Evolutionary conservation across 2,797 vertebrate genomes (phyloP).

Genomic region (Muraenolepis orangiensis): DNA sequence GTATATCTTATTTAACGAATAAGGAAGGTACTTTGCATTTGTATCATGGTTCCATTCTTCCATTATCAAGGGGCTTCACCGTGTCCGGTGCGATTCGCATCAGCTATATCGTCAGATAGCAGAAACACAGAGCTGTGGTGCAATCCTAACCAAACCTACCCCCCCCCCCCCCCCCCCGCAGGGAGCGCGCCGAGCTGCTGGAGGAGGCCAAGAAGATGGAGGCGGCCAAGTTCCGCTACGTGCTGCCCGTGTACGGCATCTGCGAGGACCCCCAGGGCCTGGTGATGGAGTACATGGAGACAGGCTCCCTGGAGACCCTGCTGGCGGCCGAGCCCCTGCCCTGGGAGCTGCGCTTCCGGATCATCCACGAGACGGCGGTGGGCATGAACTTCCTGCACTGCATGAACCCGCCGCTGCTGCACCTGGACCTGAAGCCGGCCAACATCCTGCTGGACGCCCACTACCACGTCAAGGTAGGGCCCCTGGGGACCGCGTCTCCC

Average conservation of each 20-base stretch:
- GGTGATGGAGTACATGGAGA: constrained; percentile 99
- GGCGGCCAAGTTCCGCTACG: constrained; percentile 95
- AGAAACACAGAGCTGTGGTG: not conserved
- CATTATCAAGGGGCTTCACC: not conserved
- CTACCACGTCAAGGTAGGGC: constrained; percentile 92
- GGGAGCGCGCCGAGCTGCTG: constrained; percentile 88
- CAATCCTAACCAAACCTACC: no score
- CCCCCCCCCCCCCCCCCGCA: constrained; percentile 41
- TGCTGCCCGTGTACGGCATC: constrained; percentile 95
- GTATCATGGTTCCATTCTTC: not conserved
- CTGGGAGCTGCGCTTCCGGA: constrained; percentile 94
- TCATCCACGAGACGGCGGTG: constrained; percentile 94
- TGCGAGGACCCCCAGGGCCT: constrained; percentile 90
- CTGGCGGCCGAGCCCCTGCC: constrained; percentile 87
- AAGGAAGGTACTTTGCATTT: not conserved
- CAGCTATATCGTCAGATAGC: not conserved
- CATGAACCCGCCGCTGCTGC: constrained; percentile 92
- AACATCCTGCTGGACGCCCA: constrained; percentile 97
- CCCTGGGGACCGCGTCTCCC: no score
- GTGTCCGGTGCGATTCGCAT: not conserved
- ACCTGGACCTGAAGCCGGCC: constrained; percentile 95
- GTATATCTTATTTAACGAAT: no score
- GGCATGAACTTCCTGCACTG: constrained; percentile 99
- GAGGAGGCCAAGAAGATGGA: constrained; percentile 99
- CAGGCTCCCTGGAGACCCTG: constrained; percentile 91